phyloP scores from a whole-genome alignment of 2,113 vertebrate genomes.

The Corydoras sp. region DNA sequence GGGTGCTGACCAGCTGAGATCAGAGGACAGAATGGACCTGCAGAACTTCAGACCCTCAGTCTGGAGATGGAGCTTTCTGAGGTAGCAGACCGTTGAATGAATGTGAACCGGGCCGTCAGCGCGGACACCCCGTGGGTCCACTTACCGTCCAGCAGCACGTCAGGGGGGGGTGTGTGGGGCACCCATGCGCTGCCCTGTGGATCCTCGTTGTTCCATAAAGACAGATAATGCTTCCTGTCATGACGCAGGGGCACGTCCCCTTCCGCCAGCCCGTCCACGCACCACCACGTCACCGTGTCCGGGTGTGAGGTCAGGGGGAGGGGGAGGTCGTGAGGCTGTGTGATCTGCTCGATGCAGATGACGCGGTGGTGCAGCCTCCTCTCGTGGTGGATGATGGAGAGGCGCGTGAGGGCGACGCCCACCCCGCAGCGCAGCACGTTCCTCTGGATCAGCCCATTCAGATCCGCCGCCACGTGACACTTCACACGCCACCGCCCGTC shows the following conservation, averaged over 20 bases:
- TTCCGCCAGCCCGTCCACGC: constrained; percentile 36
- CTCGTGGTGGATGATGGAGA: constrained; percentile 72
- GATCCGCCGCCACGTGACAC: constrained; percentile 60
- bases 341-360: constrained; percentile 64
- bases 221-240: constrained; percentile 71
- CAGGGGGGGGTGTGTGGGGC: constrained; percentile 34
- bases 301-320: background rate
- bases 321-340: background rate
- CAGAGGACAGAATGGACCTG: too few species aligned
- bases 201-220: constrained; percentile 87
- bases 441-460: constrained; percentile 65
- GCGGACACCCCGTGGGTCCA: too few species aligned
- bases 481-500: constrained; percentile 66
- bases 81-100: too few species aligned
- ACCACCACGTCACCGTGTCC: constrained; percentile 47
- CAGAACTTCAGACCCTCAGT: too few species aligned
- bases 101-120: too few species aligned
- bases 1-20: too few species aligned
- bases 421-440: constrained; percentile 68
- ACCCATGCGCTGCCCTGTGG: constrained; percentile 75
- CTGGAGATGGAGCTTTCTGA: too few species aligned
- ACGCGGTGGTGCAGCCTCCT: constrained; percentile 64
- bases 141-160: constrained; percentile 70
- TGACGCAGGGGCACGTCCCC: constrained; percentile 62
- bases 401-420: constrained; percentile 59